Evolutionary conservation across 2,888 invertebrate species (phyloP), one percentile per base, ranked within the genome.

Genomic region (Helicoverpa assulta): DNA sequence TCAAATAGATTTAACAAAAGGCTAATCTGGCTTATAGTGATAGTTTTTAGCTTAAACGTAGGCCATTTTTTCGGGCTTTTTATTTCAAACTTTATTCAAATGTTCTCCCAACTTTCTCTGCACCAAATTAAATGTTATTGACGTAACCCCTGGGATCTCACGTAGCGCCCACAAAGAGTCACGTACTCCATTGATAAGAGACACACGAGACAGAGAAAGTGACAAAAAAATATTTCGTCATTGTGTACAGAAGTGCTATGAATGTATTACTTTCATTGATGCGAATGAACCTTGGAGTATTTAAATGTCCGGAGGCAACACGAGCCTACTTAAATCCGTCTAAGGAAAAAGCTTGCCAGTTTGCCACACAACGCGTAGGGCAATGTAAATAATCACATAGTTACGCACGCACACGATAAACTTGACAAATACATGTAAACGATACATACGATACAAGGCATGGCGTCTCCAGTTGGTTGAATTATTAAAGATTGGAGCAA

Each of bases 101-200:
- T 56, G 26, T 40, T 59, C 47, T 26, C 10, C 0, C 7, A 59
- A 75, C 70, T 79, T 77, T 79, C 76, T 54, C 56, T 21, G 8
- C 6, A 1, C 16, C 12, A 2, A 14, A 19, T 62, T 29, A 10
- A 10, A 21, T 21, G 14, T 21, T 79, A 16, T 74, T 74, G 76
- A 60, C 53, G 70, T 75, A 76, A 77, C 73, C 82, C 57, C 16
- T 65, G 47, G 18, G 10, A 59, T 57, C 67, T 78, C 81, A 82
- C 81, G 81, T 80, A 69, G 54, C 60, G 16, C 33, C 61, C 14
- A 80, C 78, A 82, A 80, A 67, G 18, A 19, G 7, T 53, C 81
- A 82, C 83, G 81, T 80, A 5, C 6, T 14, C 52, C 40, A 61
- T 73, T 70, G 79, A 67, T 75, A 78, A 68, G 65, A 67, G 70